Percentiles rank a stretch among this genome's conserved stretches.
These are phyloP conservation scores for Agrochola litura DNA, from an alignment of 2,888 invertebrate genomes.

Conservation along the genomic window DNA sequence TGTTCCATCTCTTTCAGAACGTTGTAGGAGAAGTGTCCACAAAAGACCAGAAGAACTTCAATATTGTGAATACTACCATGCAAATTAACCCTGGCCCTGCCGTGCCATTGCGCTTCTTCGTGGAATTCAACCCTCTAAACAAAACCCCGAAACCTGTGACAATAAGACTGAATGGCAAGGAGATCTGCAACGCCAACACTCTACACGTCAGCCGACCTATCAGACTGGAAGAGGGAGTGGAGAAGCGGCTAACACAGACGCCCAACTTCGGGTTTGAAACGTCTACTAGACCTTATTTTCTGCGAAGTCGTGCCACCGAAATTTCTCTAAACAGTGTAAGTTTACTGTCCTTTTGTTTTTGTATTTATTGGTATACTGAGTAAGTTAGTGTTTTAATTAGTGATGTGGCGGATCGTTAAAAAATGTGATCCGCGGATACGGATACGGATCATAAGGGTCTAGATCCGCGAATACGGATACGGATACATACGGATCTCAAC, in stretches of 20 bases:
- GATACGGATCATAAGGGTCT: too few species aligned
- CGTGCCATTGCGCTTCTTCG: conserved; percentile 90
- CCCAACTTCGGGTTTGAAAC: conserved; percentile 36
- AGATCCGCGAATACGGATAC: too few species aligned
- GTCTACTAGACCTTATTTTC: conserved; percentile 76
- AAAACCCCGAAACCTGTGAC: conserved; percentile 86
- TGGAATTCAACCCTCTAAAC: conserved; percentile 89
- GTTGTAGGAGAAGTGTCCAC: conserved; percentile 91
- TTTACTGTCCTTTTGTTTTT: too few species aligned
- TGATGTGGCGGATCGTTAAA: too few species aligned
- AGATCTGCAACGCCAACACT: conserved; percentile 89
- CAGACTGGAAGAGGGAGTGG: background rate
- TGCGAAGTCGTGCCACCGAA: conserved; percentile 68
- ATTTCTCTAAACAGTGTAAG: conserved; percentile 82
- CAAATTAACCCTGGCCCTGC: conserved; percentile 90
- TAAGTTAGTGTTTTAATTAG: too few species aligned
- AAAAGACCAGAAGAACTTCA: conserved; percentile 90
- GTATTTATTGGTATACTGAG: too few species aligned
- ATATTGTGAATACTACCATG: conserved; percentile 90
- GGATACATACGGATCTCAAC: too few species aligned
- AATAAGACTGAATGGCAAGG: conserved; percentile 90
- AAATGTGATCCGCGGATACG: too few species aligned
- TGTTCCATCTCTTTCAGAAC: conserved; percentile 81
- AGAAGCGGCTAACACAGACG: background rate
- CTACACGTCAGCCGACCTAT: conserved; percentile 73